Base-by-base conservation (phyloP, 2,797 vertebrate genomes). In the Coendou prehensilis region DNA sequence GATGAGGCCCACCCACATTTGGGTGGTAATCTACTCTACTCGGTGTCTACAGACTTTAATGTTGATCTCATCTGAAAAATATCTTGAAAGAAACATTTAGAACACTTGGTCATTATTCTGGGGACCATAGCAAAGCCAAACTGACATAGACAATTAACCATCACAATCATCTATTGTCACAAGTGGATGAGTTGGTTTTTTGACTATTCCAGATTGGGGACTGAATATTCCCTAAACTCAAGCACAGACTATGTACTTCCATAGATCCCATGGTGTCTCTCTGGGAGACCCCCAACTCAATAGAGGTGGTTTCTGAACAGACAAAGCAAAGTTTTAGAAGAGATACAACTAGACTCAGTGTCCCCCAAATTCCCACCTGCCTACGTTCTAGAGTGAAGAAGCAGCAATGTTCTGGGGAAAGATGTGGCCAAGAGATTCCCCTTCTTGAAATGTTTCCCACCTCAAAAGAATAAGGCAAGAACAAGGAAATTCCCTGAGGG, bases 401-500 rank as follows among this genome's bases (percentile, higher is more conserved):
- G 22, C 26, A 56, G 86, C 57, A 81, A 69, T 73, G 23, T 78
- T 79, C 59, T 71, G 0, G 22, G 71, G 76, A 97, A 59, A 86
- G 50, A 28, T 71, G n/a, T 78, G 63, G 37, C 52, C 91, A 28
- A 64, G 41, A 78, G 67, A 85, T 79, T 67, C 96, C 47, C 47
- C 57, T 47, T 20, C 17, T 81, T 93, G 45, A 94, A 76, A 57
- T 81, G 30, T 63, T 92, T 92, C 88, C 69, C 69, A 54, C 45
- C 71, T 81, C 73, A 26, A 22, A 93, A 93, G 88, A 96, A 89
- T 79, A 91, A 91, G 87, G 69, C 69, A 79, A 96, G 91, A 93
- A 89, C 59, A 95, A 93, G 89, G 92, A 97, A 96, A 95, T 95
- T 96, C 88, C 93, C 94, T 61, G 17, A 94, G 91, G 95, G 86